Evolutionary conservation across 2,113 vertebrate species (phyloP).

Genomic region (Atherinomorus stipes): DNA sequence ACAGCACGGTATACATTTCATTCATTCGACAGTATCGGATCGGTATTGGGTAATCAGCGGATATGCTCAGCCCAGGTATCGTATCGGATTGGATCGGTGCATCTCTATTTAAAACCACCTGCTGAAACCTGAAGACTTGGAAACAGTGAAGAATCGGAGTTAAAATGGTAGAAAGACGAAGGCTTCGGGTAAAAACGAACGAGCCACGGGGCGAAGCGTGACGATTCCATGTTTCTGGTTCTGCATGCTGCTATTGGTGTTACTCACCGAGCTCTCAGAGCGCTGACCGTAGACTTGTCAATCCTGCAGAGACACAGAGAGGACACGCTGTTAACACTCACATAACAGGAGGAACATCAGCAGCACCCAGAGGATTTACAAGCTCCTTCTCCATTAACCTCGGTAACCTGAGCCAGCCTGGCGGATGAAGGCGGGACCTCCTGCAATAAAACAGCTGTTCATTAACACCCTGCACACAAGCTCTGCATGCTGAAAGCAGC

Average conservation of each 20-base stretch:
- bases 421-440: constrained; percentile 21
- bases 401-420: constrained; percentile 29
- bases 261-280: constrained; percentile 80
- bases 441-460: constrained; percentile 54
- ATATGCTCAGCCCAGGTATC: too few relatives aligned
- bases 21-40: too few relatives aligned
- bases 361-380: constrained; percentile 31
- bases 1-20: too few relatives aligned
- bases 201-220: too few relatives aligned
- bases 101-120: too few relatives aligned
- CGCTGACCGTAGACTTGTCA: constrained; percentile 78
- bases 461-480: constrained; percentile 43
- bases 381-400: constrained; percentile 55
- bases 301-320: constrained; percentile 69
- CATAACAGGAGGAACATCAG: constrained; percentile 22
- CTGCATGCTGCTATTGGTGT: not conserved
- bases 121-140: too few relatives aligned
- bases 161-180: too few relatives aligned
- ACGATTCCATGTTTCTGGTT: too few relatives aligned
- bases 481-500: not conserved
- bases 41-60: too few relatives aligned
- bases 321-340: constrained; percentile 3
- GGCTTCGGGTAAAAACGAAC: too few relatives aligned
- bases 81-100: too few relatives aligned
- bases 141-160: too few relatives aligned